Conservation (phyloP, 2,888 invertebrate genomes). For the Oeneis ivallda region DNA sequence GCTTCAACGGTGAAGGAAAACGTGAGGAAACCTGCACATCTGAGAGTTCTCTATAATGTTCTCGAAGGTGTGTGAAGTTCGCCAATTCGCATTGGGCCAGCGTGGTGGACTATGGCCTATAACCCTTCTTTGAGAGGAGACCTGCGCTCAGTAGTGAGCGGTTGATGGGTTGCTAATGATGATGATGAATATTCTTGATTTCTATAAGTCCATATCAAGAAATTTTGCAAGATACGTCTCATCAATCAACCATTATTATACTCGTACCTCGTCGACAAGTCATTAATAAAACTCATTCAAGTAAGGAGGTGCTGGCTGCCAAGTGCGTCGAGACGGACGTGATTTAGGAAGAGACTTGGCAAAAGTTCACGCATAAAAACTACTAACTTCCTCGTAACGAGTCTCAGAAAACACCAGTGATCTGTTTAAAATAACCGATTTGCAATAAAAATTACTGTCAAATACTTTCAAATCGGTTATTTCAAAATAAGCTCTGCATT, state of each 20-base stretch:
- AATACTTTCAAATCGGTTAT: background rate
- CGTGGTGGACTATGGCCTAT: too few relatives aligned
- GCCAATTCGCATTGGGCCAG: too few relatives aligned
- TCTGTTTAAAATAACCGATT: background rate
- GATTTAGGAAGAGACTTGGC: background rate
- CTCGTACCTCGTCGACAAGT: background rate
- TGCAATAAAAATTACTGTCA: background rate
- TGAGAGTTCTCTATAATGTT: too few relatives aligned
- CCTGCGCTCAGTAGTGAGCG: too few relatives aligned
- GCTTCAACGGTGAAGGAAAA: too few relatives aligned
- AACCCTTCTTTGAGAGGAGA: too few relatives aligned
- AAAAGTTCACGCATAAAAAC: constrained; percentile 12
- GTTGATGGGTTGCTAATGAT: too few relatives aligned
- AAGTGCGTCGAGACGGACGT: background rate
- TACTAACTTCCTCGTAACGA: background rate
- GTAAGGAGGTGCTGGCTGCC: background rate
- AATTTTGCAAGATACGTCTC: background rate
- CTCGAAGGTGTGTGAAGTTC: too few relatives aligned
- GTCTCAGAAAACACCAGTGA: background rate
- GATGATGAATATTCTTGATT: too few relatives aligned
- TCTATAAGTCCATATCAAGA: too few relatives aligned
- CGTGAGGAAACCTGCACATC: too few relatives aligned
- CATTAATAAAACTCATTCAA: background rate
- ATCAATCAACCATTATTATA: constrained; percentile 1
- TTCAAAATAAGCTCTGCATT: background rate